A percentile compares a stretch with the other conserved stretches of the same genome.
Evolutionary conservation across 2,113 vertebrate species (phyloP).

Genomic region (Monarcha castaneiventris): DNA sequence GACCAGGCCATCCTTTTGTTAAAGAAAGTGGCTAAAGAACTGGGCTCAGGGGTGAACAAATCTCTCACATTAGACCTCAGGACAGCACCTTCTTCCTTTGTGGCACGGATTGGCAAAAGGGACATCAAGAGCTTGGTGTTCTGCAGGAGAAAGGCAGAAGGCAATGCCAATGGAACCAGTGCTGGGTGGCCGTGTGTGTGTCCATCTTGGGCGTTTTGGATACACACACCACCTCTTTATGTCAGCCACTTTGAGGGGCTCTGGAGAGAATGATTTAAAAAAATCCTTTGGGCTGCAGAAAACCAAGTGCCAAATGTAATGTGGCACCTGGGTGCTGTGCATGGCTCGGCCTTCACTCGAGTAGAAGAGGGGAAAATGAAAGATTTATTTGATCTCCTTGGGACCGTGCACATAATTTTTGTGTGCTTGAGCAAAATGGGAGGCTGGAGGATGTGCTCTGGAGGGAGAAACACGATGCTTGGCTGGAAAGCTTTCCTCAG

Average conservation of each 20-base stretch:
- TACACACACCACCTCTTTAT: not conserved
- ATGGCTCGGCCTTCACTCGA: fast-evolving
- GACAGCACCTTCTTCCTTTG: not conserved
- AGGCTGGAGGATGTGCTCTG: not conserved
- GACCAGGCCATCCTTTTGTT: not conserved
- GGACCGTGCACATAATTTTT: not conserved
- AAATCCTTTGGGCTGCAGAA: not conserved
- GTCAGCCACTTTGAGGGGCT: not conserved
- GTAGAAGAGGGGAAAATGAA: not conserved
- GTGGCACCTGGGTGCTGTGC: not conserved
- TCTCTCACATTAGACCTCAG: not conserved
- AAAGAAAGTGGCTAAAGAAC: not conserved
- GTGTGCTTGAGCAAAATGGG: not conserved
- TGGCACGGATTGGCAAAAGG: not conserved
- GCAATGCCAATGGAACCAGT: not conserved
- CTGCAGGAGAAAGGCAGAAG: not conserved
- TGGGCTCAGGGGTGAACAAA: not conserved
- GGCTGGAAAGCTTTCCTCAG: not conserved
- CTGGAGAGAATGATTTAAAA: not conserved
- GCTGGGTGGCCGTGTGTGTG: not conserved
- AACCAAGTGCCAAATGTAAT: not conserved
- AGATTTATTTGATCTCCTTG: not conserved
- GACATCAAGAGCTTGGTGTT: not conserved
- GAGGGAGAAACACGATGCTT: not conserved
- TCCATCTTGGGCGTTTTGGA: not conserved